These are phyloP conservation scores for Bathynomus jamesi DNA, from an alignment of 1,140 invertebrate genomes.

Conservation along the genomic window DNA sequence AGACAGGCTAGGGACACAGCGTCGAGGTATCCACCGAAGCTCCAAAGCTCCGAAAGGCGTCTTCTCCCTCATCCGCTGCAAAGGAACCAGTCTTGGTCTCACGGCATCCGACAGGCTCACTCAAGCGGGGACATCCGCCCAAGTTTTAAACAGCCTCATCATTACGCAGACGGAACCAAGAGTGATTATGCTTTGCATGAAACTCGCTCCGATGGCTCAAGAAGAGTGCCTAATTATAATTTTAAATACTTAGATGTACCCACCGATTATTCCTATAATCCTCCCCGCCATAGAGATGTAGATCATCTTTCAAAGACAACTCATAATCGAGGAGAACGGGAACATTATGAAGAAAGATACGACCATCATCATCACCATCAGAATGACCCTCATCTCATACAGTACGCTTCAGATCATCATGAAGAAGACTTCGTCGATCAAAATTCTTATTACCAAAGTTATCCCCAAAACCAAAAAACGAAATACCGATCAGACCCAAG, in stretches of 20 bases:
- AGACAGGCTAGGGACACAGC: neutral
- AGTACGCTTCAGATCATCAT: neutral
- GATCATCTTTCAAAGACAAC: neutral
- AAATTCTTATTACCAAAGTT: neutral
- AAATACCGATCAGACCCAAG: neutral
- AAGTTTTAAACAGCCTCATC: too few species aligned
- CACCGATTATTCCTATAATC: neutral
- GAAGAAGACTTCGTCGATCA: neutral
- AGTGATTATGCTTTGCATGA: neutral
- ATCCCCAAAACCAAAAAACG: neutral
- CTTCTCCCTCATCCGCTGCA: neutral
- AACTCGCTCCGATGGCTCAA: neutral
- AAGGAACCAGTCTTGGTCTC: neutral
- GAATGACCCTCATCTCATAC: neutral
- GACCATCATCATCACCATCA: too few species aligned
- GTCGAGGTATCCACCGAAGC: neutral
- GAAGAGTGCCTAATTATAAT: neutral
- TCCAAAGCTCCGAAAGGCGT: neutral
- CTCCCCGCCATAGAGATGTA: neutral
- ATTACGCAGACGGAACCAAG: neutral
- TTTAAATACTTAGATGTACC: neutral
- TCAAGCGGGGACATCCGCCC: too few species aligned
- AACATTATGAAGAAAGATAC: neutral
- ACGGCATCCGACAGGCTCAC: neutral
- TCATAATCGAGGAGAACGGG: neutral